Evolutionary conservation across 2,797 vertebrate species (phyloP), one percentile per base, ranked within the genome.

Genomic region (Eurystomus glaucurus): DNA sequence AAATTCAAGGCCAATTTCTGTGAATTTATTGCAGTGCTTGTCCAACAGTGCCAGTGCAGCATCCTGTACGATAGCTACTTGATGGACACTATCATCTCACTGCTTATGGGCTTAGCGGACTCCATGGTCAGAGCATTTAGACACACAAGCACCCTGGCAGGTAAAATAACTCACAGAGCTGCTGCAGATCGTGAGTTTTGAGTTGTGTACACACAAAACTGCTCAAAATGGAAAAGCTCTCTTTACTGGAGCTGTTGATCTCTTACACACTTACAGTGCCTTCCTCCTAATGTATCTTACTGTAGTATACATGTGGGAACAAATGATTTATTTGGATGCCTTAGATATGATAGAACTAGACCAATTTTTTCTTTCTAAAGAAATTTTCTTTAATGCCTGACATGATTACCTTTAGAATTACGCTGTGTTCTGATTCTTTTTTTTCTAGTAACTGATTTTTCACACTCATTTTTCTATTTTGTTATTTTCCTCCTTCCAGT

Each of bases 91-190:
- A 74, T 99, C 74, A 99, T 99, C 93, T 99, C 99, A 0, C 98
- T 99, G 96, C 98, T 99, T 55, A 98, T 99, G 0, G 99, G 99
- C 90, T 98, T 99, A 85, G 99, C 99, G 0, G 97, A 99, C 96
- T 99, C 99, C 4, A 97, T 97, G 41, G 96, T 99, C 31, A 98
- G 99, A 61, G 99, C 99, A 2, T 99, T 99, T 97, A 98, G 99
- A 88, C 99, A 99, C 98, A 99, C 99, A 37, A 99, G 99, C 96
- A 99, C 99, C 11, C 98, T 99, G 37, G 99, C 99, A 97, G 99
- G 99, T 99, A 97, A 96, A 90, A 35, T 23, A 41, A 20, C n/a
- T 72, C 4, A 6, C 1, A 39, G 48, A 66, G 43, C 31, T 90
- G 35, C 43, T 45, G 14, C 41, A 33, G 46, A 33, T 37, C 1